Conservation (phyloP, 2,113 vertebrate species). For the Girardinichthys multiradiatus region DNA sequence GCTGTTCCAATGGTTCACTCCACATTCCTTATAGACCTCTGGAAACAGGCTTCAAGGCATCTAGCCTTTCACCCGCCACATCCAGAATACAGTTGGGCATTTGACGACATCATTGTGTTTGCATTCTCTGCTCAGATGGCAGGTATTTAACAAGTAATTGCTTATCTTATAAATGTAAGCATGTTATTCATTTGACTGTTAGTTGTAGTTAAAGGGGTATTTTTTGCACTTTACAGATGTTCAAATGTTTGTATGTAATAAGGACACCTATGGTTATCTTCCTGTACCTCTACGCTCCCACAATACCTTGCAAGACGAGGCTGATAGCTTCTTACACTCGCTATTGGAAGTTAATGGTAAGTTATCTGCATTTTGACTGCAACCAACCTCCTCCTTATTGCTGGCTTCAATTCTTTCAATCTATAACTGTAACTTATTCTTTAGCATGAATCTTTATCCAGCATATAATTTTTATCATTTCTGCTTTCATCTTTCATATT, state of each 20-base stretch:
- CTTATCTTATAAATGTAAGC: not conserved
- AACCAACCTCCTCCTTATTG: constrained; percentile 6
- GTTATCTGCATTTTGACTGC: constrained; percentile 54
- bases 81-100: constrained; percentile 89
- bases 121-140: constrained; percentile 90
- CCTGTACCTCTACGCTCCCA: constrained; percentile 88
- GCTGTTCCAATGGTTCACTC: constrained; percentile 96
- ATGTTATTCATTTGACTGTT: not conserved
- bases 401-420: constrained; percentile 17
- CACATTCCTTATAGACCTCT: constrained; percentile 90
- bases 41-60: constrained; percentile 83
- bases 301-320: constrained; percentile 86
- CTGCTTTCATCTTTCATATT: constrained; percentile 64
- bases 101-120: constrained; percentile 95
- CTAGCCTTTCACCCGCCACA: constrained; percentile 90
- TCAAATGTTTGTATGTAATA: constrained; percentile 92
- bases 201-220: not conserved
- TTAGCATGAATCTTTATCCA: constrained; percentile 30
- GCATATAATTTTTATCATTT: constrained; percentile 48
- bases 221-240: constrained; percentile 78
- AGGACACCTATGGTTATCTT: constrained; percentile 85
- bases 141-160: constrained; percentile 71
- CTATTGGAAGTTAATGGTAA: constrained; percentile 89
- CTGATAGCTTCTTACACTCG: constrained; percentile 88
- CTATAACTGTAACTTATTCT: constrained; percentile 9